Percentiles rank a stretch among this genome's conserved stretches.
Conservation (phyloP, 2,113 vertebrate species). For the Anarrhichthys ocellatus region DNA sequence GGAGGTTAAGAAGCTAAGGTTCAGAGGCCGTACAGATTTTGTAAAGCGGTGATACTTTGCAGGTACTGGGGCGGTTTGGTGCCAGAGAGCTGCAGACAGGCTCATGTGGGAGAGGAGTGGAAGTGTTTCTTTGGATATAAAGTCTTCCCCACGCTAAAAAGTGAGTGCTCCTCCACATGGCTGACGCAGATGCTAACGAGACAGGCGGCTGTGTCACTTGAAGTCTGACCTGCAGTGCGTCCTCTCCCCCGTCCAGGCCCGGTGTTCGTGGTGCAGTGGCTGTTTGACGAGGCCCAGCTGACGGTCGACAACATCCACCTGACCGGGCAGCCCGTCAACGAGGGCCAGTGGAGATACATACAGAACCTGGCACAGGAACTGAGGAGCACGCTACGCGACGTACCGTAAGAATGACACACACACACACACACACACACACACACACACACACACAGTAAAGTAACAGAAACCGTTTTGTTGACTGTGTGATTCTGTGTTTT, state of each 20-base stretch:
- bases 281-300: conserved; percentile 96
- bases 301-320: conserved; percentile 92
- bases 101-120: conserved; percentile 77
- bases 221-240: not conserved
- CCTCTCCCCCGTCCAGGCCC: conserved; percentile 81
- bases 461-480: fast-evolving
- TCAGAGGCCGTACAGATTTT: not conserved
- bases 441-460: not conserved
- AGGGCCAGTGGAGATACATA: conserved; percentile 95
- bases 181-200: not conserved
- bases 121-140: conserved; percentile 85
- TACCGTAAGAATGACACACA: conserved; percentile 85
- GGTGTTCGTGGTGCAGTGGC: conserved; percentile 96
- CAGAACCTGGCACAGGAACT: conserved; percentile 92
- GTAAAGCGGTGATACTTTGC: not conserved
- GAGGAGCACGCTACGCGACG: conserved; percentile 90
- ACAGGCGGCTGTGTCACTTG: not conserved
- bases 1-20: not conserved
- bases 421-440: not conserved
- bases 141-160: conserved; percentile 87
- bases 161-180: conserved; percentile 30
- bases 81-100: conserved; percentile 90
- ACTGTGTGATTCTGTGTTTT: conserved; percentile 41
- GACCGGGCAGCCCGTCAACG: conserved; percentile 91
- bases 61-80: conserved; percentile 94